Evolutionary conservation across 2,113 vertebrate species (phyloP), one percentile per base, ranked within the genome.

Genomic region (Myotis yumanensis): DNA sequence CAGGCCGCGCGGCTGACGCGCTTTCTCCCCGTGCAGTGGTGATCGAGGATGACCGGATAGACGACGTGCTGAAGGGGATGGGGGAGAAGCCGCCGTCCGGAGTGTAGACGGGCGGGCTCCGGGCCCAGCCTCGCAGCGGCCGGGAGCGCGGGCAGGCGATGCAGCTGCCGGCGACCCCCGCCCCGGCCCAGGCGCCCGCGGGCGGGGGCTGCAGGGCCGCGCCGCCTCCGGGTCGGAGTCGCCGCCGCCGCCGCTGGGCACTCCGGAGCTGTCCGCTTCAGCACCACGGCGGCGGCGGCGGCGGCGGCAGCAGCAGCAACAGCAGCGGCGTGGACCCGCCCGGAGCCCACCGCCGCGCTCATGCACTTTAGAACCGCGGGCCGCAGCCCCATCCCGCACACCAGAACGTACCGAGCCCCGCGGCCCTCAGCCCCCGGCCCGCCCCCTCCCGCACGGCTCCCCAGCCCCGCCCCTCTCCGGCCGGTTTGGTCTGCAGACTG

Each of bases 31-130:
- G 97, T 96, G 97, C 99, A 99, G 99, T 99, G 98, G 99, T 99
- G 97, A 99, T 99, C 98, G 99, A 99, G 98, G 99, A 99, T 98
- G 99, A 99, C 98, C 99, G 99, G 98, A 99, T 99, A 99, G 99
- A 99, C 98, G 99, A 99, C 98, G 99, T 99, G 97, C 98, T 99
- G 98, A 99, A 99, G 98, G 99, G 99, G 97, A 99, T 99, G 99
- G 99, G 99, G 94, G 99, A 99, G 98, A 99, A 99, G 98, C 99
- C 99, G 96, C 99, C 99, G 97, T 99, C 99, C 69, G 99, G 99
- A 98, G 99, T 99, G 97, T 99, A 99, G 99, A 97, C 97, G 90
- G 98, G 98, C 98, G 98, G 98, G 99, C 99, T 98, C 98, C 98
- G 98, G 98, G 98, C 98, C 98, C 98, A 98, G 98, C 98, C 99